phyloP scores from a whole-genome alignment of 1,140 invertebrate genomes.

The Drosophila pseudoobscura region DNA sequence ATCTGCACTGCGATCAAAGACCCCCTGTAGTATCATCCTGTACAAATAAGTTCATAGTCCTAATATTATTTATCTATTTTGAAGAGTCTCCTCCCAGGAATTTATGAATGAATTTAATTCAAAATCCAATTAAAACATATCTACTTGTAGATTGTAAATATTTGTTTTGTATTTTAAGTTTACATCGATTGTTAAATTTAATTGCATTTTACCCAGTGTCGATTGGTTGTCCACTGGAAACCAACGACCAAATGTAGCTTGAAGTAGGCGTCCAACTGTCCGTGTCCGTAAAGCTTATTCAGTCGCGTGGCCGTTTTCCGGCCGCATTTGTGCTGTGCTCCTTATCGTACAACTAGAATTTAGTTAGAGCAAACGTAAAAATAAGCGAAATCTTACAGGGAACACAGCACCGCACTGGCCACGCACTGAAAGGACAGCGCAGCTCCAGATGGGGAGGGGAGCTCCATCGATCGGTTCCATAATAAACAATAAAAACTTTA shows the following conservation, averaged over 20 bases:
- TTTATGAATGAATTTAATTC: conserved; percentile 15
- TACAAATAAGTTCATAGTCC: conserved; percentile 29
- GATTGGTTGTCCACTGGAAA: conserved; percentile 71
- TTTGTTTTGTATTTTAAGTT: conserved; percentile 67
- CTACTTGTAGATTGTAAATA: conserved; percentile 41
- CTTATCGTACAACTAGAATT: conserved; percentile 67
- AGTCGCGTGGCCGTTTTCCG: background rate
- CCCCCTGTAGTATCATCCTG: background rate
- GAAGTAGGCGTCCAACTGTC: conserved; percentile 51
- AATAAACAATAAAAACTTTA: conserved; percentile 82
- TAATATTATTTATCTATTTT: conserved; percentile 35
- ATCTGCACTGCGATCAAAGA: conserved; percentile 65
- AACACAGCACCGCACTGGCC: conserved; percentile 50
- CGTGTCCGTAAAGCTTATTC: conserved; percentile 12
- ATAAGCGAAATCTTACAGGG: conserved; percentile 75
- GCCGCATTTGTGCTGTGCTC: conserved; percentile 44
- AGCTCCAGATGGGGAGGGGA: conserved; percentile 14
- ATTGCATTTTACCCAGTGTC: conserved; percentile 75
- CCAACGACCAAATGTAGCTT: conserved; percentile 65
- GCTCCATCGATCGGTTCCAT: conserved; percentile 38
- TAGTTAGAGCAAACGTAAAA: conserved; percentile 76
- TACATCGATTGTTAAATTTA: conserved; percentile 68
- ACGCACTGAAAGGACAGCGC: conserved; percentile 2
- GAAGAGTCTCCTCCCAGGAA: conserved; percentile 16
- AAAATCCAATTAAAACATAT: conserved; percentile 12